Evolutionary conservation across 92 coral and sea anemone genomes (phyloP).

Genomic region (Zoanthus sansibaricus): DNA sequence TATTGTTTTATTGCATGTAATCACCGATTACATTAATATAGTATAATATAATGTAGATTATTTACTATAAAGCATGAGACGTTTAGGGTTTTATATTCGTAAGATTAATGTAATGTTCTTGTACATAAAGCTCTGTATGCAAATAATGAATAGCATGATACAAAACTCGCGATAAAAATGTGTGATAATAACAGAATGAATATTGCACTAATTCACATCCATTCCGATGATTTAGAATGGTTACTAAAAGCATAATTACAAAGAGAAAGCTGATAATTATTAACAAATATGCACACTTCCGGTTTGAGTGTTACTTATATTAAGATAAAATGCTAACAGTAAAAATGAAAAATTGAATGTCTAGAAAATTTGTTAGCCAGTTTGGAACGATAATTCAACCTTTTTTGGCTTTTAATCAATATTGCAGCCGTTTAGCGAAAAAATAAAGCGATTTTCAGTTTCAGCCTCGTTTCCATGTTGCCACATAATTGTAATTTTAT

Average conservation of each 20-base stretch:
- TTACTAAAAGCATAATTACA: neutral
- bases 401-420: conserved; percentile 23
- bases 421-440: conserved; percentile 26
- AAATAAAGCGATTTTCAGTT: conserved; percentile 46
- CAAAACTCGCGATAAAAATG: conserved; percentile 13
- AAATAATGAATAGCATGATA: neutral
- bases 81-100: neutral
- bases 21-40: neutral
- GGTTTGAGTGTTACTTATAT: conserved; percentile 17
- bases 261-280: conserved; percentile 2
- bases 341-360: neutral
- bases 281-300: conserved; percentile 6
- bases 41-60: neutral
- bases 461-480: conserved; percentile 55
- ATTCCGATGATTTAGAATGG: neutral
- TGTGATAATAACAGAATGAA: neutral
- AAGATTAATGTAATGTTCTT: neutral
- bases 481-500: neutral
- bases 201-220: neutral
- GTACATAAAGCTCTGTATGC: conserved; percentile 22
- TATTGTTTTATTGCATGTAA: no score
- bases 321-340: neutral
- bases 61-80: neutral
- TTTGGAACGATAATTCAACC: conserved; percentile 1
- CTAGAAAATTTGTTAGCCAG: conserved; percentile 1